Conservation (phyloP, 2,797 vertebrate genomes). For the Protosalanx chinensis region DNA sequence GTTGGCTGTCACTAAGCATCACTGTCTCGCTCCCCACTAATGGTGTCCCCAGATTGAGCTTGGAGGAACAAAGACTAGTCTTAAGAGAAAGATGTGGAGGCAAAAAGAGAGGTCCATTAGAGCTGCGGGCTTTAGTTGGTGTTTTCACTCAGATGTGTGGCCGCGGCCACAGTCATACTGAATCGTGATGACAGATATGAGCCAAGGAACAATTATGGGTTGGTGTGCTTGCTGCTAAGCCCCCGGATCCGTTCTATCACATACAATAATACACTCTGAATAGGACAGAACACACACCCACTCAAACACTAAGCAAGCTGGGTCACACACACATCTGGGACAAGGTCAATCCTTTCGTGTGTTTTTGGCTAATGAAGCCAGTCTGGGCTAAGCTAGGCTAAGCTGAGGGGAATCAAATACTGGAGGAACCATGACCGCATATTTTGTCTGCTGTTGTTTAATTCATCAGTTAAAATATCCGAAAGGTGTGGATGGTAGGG, state of each 20-base stretch:
- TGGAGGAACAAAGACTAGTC: slow-evolving; percentile 70
- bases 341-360: slow-evolving; percentile 22
- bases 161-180: slow-evolving; percentile 56
- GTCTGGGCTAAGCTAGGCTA: slow-evolving; percentile 24
- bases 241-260: slow-evolving; percentile 27
- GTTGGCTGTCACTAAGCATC: slow-evolving; percentile 76
- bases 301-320: not conserved
- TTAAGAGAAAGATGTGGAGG: slow-evolving; percentile 40
- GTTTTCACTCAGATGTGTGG: slow-evolving; percentile 37
- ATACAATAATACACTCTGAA: slow-evolving; percentile 31
- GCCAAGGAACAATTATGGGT: slow-evolving; percentile 63
- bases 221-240: slow-evolving; percentile 54
- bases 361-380: slow-evolving; percentile 18
- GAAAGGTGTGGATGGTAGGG: slow-evolving; percentile 38
- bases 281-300: slow-evolving; percentile 19
- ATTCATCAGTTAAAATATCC: slow-evolving; percentile 43
- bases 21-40: slow-evolving; percentile 72
- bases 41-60: slow-evolving; percentile 74
- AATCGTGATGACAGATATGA: slow-evolving; percentile 63
- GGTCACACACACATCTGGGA: slow-evolving; percentile 2
- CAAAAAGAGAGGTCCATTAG: slow-evolving; percentile 61
- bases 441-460: slow-evolving; percentile 37
- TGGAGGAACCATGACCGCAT: not conserved
- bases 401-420: slow-evolving; percentile 27
- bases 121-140: slow-evolving; percentile 53